Evolutionary conservation across 2,888 invertebrate species (phyloP).

Genomic region (Drosophila kambysellisi): DNA sequence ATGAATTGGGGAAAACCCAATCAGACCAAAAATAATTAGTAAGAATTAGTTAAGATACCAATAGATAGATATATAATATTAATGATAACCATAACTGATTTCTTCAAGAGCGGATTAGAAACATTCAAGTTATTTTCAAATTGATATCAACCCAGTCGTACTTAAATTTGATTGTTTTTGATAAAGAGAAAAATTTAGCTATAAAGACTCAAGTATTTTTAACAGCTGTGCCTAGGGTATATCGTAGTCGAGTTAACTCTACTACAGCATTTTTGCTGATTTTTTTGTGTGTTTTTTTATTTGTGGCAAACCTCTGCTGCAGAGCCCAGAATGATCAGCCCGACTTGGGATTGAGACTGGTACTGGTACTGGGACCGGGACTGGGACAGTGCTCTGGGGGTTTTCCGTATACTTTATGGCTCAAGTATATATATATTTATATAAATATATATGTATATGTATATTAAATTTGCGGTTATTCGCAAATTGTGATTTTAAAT

Average conservation of each 20-base stretch:
- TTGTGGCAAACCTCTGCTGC: constrained; percentile 20
- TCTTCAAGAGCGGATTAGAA: neutral
- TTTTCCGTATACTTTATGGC: constrained; percentile 50
- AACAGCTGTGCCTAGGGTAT: neutral
- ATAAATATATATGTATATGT: neutral
- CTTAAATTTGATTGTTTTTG: neutral
- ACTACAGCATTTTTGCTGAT: neutral
- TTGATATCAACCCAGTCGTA: neutral
- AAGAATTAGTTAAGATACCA: too few relatives aligned
- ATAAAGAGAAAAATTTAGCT: neutral
- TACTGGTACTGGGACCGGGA: neutral
- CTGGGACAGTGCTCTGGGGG: constrained; percentile 12
- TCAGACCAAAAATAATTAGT: too few relatives aligned
- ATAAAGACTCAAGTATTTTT: neutral
- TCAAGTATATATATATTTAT: constrained; percentile 1
- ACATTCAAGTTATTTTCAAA: neutral
- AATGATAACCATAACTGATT: neutral
- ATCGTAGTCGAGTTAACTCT: neutral
- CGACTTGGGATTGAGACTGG: constrained; percentile 20
- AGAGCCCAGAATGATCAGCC: constrained; percentile 19
- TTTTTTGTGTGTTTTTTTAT: neutral
- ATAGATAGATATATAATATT: too few relatives aligned
- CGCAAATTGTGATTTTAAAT: constrained; percentile 59
- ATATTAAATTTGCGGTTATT: constrained; percentile 41
- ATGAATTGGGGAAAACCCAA: too few relatives aligned